A percentile compares a stretch with the other conserved stretches of the same genome.
Evolutionary conservation across 37 sponge, comb jelly and placozoan genomes (phyloP).

Genomic region (Diacarnus erythraeanus): DNA sequence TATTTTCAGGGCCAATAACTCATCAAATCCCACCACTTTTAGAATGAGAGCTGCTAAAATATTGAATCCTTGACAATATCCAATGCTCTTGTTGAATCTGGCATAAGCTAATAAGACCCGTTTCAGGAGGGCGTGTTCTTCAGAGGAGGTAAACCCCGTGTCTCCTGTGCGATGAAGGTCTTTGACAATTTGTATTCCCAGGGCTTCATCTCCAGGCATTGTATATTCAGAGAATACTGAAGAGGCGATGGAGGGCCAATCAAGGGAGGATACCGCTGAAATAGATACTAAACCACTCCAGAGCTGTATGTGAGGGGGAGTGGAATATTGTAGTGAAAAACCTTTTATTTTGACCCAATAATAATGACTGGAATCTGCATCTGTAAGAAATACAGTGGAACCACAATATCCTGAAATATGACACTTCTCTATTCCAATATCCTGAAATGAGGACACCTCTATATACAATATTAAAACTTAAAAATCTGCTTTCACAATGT

Average conservation of each 20-base stretch:
- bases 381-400: too few relatives aligned
- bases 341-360: neutral
- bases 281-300: conserved; percentile 52
- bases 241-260: conserved; percentile 60
- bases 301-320: conserved; percentile 25
- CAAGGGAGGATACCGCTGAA: conserved; percentile 34
- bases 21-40: conserved; percentile 73
- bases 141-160: conserved; percentile 54
- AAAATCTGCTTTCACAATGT: neutral
- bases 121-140: conserved; percentile 70
- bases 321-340: too few relatives aligned
- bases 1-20: conserved; percentile 71
- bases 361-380: too few relatives aligned
- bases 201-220: conserved; percentile 73
- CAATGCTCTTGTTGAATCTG: conserved; percentile 76
- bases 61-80: conserved; percentile 95
- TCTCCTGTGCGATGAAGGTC: conserved; percentile 77
- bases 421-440: too few relatives aligned
- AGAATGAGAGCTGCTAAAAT: conserved; percentile 85
- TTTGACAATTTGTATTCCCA: conserved; percentile 76
- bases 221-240: conserved; percentile 66
- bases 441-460: too few relatives aligned
- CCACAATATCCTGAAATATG: too few relatives aligned
- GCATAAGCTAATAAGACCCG: conserved; percentile 87
- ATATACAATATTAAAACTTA: too few relatives aligned